Base-by-base conservation (phyloP, 1,140 invertebrate species). In the Penaeus indicus region DNA sequence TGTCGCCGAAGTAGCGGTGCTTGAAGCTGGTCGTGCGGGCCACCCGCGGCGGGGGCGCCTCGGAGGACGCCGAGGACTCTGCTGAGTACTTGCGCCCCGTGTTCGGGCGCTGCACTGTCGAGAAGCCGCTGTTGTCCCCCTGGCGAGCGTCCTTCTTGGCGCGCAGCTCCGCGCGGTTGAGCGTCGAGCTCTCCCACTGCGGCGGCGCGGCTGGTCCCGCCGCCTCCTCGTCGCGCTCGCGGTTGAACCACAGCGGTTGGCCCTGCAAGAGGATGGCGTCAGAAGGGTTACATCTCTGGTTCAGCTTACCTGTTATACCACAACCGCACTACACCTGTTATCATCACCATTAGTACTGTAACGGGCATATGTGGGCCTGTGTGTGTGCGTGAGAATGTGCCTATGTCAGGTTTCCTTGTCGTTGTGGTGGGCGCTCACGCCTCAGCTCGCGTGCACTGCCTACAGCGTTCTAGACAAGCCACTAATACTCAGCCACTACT, bases 1-100 rank as follows among this genome's bases (percentile, higher is more conserved):
- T 91, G 84, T 91, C 90, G 7, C 90, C 90, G 22, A 91, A 91
- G 63, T 91, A 91, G 5, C 90, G 85, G 25, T 90, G 90, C 79
- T 90, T 90, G 85, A 85, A 85, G 60, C 72, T 85, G n/a, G 67
- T 85, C 16, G 67, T 78, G 54, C 84, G 69, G 19, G 84, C 27
- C n/a, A 77, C 84, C 21, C 54, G 27, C 2, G 67, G 60, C 10
- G 67, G 47, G 19, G 63, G 32, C 32, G 27, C 69, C 11, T 22
- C 83, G 2, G 84, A 85, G 13, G 72, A 78, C 5, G 82, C 82
- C 16, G 82, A 69, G 13, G 82, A 84, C 16, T 84, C 82, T 10
- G 63, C 82, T 2, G 82, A 84, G 64, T 69, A 84, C 42, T 84
- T 84, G 16, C 82, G 62, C 8, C 27, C 16, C 19, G 64, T 11